A percentile compares a stretch with the other conserved stretches of the same genome.
These are phyloP conservation scores for Sciurus carolinensis DNA, from an alignment of 2,797 vertebrate species.

Conservation along the genomic window DNA sequence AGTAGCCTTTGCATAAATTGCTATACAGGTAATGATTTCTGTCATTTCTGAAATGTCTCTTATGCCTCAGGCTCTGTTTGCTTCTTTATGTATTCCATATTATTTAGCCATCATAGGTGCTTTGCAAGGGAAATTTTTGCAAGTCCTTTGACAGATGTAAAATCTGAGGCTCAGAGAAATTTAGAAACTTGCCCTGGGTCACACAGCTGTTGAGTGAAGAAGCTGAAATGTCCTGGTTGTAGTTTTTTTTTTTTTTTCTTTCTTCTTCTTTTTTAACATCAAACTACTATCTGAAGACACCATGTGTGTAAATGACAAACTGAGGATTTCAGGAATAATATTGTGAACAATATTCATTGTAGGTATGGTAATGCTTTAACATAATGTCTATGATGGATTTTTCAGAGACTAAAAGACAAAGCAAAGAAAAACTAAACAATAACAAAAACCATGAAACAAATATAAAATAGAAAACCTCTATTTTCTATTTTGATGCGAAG, in stretches of 20 bases:
- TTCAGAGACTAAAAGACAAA: constrained; percentile 73
- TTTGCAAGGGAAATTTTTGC: background rate
- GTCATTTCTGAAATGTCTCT: background rate
- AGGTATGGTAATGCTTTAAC: background rate
- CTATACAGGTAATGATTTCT: background rate
- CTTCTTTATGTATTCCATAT: constrained; percentile 41
- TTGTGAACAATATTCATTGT: background rate
- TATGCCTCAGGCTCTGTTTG: background rate
- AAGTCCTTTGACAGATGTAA: background rate
- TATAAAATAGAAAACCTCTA: constrained; percentile 84
- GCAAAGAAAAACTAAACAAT: constrained; percentile 66
- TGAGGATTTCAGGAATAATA: background rate
- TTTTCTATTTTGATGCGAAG: constrained; percentile 84
- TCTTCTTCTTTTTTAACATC: background rate
- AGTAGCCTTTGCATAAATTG: background rate
- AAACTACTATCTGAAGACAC: background rate
- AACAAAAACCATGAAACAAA: constrained; percentile 49
- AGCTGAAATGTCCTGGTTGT: background rate
- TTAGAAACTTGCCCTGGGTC: background rate
- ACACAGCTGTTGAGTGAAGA: background rate
- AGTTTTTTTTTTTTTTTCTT: background rate
- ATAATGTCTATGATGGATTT: constrained; percentile 45
- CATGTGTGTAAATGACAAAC: background rate
- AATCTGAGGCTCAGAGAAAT: constrained; percentile 30
- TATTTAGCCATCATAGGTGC: background rate